Base-by-base conservation (phyloP, 2,113 vertebrate genomes). In the Trochalopteron elliotii region DNA sequence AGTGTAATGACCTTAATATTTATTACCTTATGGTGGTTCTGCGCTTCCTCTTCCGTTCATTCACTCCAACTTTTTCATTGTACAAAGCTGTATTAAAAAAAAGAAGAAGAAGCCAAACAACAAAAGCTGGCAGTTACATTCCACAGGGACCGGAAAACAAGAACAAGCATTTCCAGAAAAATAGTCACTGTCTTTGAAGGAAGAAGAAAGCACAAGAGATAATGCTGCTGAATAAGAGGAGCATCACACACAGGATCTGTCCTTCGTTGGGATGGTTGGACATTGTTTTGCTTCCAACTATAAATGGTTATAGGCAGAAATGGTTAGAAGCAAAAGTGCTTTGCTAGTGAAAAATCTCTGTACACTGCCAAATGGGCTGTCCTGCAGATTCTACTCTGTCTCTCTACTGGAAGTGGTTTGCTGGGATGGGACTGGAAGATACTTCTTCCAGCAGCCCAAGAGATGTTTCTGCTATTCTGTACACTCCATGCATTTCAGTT, bases 1-100 rank as follows among this genome's bases (percentile, higher is more conserved):
- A 7, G 7, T 18, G 11, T 47, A 79, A 65, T 4, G 6, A 11
- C 27, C 7, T 84, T 42, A 93, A 76, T 71, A 55, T 86, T 80
- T 83, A 42, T 97, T 98, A 99, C 99, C 99, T 99, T 97, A 99
- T 99, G 16, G 99, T 99, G 64, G 99, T 99, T 98, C 99, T 98
- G 76, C 99, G 98, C 86, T 99, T 99, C 93, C 99, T 98, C 95
- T 99, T 99, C 64, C 99, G 97, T 91, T 99, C 99, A 70, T 99
- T 99, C 81, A 98, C 98, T 72, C 99, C 99, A 70, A 99, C 98
- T 95, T 99, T 99, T 96, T 99, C 99, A 91, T 97, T 99, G 97
- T 99, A 99, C 90, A 99, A 97, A 89, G 99, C 99, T 99, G 96
- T 52, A 93, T 92, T 50, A 53, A 53, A 35, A 19, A 19, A 59